A percentile compares a stretch with the other conserved stretches of the same genome.
These are phyloP conservation scores for Cairina moschata DNA, from an alignment of 2,113 vertebrate species.

Conservation along the genomic window DNA sequence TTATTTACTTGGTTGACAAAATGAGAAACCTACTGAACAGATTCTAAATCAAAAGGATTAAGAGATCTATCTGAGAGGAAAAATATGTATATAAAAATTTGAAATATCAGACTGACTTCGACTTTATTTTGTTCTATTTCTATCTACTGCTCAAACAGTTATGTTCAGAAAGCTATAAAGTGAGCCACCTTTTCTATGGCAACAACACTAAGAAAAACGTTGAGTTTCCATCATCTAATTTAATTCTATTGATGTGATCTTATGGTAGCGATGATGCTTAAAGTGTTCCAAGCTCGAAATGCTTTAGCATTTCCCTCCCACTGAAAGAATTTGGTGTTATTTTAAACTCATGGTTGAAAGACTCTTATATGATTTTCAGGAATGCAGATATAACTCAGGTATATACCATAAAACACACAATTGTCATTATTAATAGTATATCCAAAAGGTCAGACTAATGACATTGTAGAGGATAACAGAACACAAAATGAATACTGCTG, in stretches of 20 bases:
- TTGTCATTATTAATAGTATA: neutral
- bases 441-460: neutral
- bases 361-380: neutral
- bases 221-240: constrained; percentile 31
- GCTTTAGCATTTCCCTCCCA: constrained; percentile 29
- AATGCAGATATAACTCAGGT: neutral
- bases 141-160: constrained; percentile 22
- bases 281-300: constrained; percentile 37
- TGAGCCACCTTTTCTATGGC: constrained; percentile 61
- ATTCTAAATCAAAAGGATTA: neutral
- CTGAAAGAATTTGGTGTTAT: constrained; percentile 24
- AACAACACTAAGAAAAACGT: constrained; percentile 64
- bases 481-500: neutral
- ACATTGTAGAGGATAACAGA: neutral
- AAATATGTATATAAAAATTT: neutral
- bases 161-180: constrained; percentile 20
- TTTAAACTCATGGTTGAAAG: constrained; percentile 17
- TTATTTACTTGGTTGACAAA: neutral
- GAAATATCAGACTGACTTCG: neutral
- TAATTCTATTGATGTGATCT: constrained; percentile 37
- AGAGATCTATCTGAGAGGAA: neutral
- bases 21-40: neutral
- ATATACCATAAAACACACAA: neutral
- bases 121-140: constrained; percentile 17
- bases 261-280: constrained; percentile 32